phyloP scores from a whole-genome alignment of 2,888 invertebrate species.

The Acrobasis repandana region DNA sequence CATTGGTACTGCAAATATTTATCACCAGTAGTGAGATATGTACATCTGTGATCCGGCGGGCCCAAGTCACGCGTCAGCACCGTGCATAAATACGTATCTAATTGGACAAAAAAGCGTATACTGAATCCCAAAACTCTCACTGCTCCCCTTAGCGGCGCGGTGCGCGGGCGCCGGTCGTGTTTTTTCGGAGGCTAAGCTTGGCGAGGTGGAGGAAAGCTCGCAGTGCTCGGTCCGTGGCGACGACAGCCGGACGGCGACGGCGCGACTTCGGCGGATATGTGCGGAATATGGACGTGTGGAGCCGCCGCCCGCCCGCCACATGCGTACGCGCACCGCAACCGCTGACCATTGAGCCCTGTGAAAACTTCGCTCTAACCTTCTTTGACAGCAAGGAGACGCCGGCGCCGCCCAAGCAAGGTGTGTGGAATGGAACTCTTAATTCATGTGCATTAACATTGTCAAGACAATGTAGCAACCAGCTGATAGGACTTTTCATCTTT shows the following conservation, averaged over 20 bases:
- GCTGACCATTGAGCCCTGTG: slow-evolving; percentile 88
- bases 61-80: slow-evolving; percentile 30
- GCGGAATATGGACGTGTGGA: slow-evolving; percentile 88
- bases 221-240: slow-evolving; percentile 68
- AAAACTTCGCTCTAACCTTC: slow-evolving; percentile 91
- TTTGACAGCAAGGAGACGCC: slow-evolving; percentile 85
- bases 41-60: slow-evolving; percentile 23
- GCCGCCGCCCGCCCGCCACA: slow-evolving; percentile 85
- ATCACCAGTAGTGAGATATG: slow-evolving; percentile 12
- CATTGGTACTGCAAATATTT: slow-evolving; percentile 9
- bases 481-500: background rate
- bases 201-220: slow-evolving; percentile 47
- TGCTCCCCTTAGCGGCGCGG: slow-evolving; percentile 40
- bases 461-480: background rate
- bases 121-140: slow-evolving; percentile 50
- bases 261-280: slow-evolving; percentile 55
- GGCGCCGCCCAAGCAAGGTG: slow-evolving; percentile 68
- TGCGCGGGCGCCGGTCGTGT: slow-evolving; percentile 43
- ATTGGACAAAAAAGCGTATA: slow-evolving; percentile 38
- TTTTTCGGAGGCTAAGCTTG: slow-evolving; percentile 38
- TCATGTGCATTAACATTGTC: background rate
- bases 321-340: slow-evolving; percentile 84
- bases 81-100: slow-evolving; percentile 35
- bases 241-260: slow-evolving; percentile 54
- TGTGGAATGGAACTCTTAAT: slow-evolving; percentile 33